Conservation (phyloP, 2,113 vertebrate genomes). For the Campylomormyrus tamandua region DNA sequence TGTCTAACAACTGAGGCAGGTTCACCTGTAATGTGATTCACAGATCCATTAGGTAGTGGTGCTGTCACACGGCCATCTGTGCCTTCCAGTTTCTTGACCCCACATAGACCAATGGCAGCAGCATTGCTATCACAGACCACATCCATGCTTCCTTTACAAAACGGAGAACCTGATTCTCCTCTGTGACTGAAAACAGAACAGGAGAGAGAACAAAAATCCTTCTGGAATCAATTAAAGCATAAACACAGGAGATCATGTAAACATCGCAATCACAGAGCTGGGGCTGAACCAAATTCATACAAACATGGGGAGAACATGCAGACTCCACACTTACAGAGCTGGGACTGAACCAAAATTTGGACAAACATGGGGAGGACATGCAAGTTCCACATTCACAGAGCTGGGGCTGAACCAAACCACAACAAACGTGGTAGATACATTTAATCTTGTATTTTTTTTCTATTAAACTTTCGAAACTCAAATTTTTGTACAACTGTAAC, state of each 20-base stretch:
- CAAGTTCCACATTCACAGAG: neutral
- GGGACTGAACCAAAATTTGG: neutral
- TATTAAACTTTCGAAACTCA: neutral
- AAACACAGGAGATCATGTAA: neutral
- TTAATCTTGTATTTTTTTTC: no score
- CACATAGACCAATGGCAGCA: neutral
- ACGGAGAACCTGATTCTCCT: neutral
- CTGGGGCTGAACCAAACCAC: neutral
- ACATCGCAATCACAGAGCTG: neutral
- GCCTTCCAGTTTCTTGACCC: neutral
- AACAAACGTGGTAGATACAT: no score
- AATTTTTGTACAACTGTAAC: neutral
- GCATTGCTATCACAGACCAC: neutral
- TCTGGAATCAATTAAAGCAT: neutral
- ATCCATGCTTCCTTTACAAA: neutral
- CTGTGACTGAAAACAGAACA: neutral
- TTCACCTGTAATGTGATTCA: neutral
- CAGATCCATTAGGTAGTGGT: neutral
- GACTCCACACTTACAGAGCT: neutral
- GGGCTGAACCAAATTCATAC: neutral
- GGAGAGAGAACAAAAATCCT: neutral
- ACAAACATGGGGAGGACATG: neutral
- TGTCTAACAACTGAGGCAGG: neutral
- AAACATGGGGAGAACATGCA: neutral
- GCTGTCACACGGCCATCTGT: neutral